phyloP scores from a whole-genome alignment of 2,113 vertebrate species.

The Chunga burmeisteri region DNA sequence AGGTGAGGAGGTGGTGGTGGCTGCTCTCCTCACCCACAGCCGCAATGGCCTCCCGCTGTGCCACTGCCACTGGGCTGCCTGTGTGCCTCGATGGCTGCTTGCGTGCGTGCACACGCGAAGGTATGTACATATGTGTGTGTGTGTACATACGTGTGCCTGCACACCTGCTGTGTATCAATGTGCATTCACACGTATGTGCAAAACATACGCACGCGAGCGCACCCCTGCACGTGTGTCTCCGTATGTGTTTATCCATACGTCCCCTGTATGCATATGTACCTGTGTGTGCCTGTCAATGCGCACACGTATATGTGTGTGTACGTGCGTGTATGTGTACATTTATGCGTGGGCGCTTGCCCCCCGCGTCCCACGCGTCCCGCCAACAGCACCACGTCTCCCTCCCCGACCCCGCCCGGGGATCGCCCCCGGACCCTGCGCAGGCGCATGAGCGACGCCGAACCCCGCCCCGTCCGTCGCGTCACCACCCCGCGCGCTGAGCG shows the following conservation, averaged over 20 bases:
- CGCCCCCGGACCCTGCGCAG: fast-evolving
- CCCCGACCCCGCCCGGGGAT: fast-evolving
- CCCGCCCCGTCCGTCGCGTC: neutral
- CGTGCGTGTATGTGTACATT: fast-evolving
- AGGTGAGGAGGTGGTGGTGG: fast-evolving
- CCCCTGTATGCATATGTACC: too few species aligned
- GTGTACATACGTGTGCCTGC: too few species aligned
- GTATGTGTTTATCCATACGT: fast-evolving
- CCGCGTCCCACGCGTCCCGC: too few species aligned
- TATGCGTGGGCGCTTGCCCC: fast-evolving
- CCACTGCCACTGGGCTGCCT: too few species aligned
- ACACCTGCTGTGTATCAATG: fast-evolving
- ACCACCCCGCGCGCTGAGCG: neutral
- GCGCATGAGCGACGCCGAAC: neutral
- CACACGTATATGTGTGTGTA: fast-evolving
- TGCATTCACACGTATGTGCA: neutral
- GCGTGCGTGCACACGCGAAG: neutral
- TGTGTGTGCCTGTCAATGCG: too few species aligned
- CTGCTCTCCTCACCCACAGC: neutral
- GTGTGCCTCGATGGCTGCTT: fast-evolving
- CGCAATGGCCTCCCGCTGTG: neutral
- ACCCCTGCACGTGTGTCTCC: fast-evolving
- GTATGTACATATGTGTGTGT: too few species aligned
- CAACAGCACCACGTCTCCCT: too few species aligned
- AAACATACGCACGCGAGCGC: too few species aligned